Evolutionary conservation across 2,888 invertebrate genomes (phyloP), one percentile per base, ranked within the genome.

Genomic region (Leucozona laternaria): DNA sequence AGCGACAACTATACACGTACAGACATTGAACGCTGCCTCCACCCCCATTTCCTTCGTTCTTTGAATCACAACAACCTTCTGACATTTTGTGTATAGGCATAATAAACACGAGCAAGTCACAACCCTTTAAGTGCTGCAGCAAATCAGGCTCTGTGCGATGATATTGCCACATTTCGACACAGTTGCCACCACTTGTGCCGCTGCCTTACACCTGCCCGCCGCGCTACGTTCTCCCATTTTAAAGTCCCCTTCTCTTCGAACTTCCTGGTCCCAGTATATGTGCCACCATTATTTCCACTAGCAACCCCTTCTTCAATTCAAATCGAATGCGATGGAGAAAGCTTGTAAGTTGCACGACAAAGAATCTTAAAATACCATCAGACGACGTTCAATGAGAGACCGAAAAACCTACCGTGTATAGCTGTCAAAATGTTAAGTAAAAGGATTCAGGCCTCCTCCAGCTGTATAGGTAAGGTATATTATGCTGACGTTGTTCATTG

Each of bases 341-440:
- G 82, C 86, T 86, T 86, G 86, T 86, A 79, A 81, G 86, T 81
- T 79, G 73, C 64, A 86, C 81, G 78, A 82, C 86, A 86, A 86
- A 79, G 86, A 86, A 82, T 86, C 86, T 79, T 79, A 86, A 86
- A 86, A 79, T 79, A 73, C 85, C 78, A 53, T 53, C 60, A 86
- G 82, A 86, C 86, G 82, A 86, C 86, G 70, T 86, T 82, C 82
- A 86, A 78, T 75, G 75, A 75, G 71, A 82, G 57, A 81, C 81
- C 78, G 86, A 81, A 82, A 78, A 86, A 86, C 86, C 82, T 86
- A 75, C 81, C 86, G 78, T 82, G 86, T 86, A 28, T 53, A 86
- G 81, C 86, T 86, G 86, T 86, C 86, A 86, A 86, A 86, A 82
- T 86, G 71, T 78, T 82, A 86, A 86, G 86, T 82, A 86, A 86